phyloP scores from a whole-genome alignment of 2,888 invertebrate species.

The Leptogaster cylindrica region DNA sequence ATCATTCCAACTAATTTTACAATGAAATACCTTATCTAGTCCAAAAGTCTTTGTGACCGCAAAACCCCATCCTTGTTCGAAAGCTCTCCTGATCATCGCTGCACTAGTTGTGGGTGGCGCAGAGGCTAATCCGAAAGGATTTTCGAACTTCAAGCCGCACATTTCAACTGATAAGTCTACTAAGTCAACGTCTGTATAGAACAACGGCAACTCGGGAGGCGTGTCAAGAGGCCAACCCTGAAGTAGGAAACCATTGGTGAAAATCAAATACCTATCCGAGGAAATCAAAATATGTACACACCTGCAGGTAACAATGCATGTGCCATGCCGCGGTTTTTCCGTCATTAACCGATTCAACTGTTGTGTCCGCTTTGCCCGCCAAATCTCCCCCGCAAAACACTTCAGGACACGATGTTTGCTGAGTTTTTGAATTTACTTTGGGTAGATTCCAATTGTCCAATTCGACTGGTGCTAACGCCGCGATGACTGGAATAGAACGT shows the following conservation, averaged over 20 bases:
- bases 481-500: slow-evolving; percentile 67
- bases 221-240: slow-evolving; percentile 69
- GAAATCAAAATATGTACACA: slow-evolving; percentile 54
- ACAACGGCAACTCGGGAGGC: slow-evolving; percentile 82
- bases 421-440: slow-evolving; percentile 75
- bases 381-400: slow-evolving; percentile 96
- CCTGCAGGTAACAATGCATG: slow-evolving; percentile 91
- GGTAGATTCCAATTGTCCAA: slow-evolving; percentile 82
- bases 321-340: slow-evolving; percentile 97
- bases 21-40: slow-evolving; percentile 79
- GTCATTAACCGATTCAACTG: slow-evolving; percentile 98
- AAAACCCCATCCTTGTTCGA: slow-evolving; percentile 96
- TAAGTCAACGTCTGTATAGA: slow-evolving; percentile 89
- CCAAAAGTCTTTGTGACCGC: slow-evolving; percentile 97
- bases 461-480: slow-evolving; percentile 79
- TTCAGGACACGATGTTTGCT: slow-evolving; percentile 77
- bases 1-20: not conserved
- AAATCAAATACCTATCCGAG: too few relatives aligned
- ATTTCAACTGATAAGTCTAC: slow-evolving; percentile 93
- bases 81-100: slow-evolving; percentile 93
- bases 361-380: slow-evolving; percentile 94
- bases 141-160: slow-evolving; percentile 92
- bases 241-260: too few relatives aligned
- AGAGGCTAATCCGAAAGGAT: slow-evolving; percentile 96
- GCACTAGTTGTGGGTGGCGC: slow-evolving; percentile 95